Conservation (phyloP, 2,888 invertebrate genomes). For the Nymphalis c-album region DNA sequence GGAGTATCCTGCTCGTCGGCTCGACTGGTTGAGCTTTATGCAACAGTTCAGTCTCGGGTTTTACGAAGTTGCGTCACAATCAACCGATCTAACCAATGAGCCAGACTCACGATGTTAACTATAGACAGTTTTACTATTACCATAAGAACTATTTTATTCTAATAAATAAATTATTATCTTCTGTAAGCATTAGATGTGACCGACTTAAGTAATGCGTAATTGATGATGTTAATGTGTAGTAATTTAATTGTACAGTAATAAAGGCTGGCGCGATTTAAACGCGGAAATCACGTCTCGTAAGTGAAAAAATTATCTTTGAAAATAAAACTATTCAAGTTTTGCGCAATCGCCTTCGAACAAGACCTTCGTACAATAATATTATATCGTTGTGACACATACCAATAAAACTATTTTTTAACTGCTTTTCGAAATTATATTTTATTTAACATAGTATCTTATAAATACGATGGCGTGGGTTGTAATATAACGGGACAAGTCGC, state of each 20-base stretch:
- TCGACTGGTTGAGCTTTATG: conserved; percentile 5
- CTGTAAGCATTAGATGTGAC: not conserved
- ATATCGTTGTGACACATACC: no score
- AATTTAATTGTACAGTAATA: not conserved
- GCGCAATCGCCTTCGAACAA: no score
- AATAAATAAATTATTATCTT: not conserved
- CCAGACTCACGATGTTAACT: not conserved
- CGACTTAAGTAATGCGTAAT: conserved; percentile 11
- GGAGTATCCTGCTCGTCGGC: not conserved
- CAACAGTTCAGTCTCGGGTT: conserved; percentile 3
- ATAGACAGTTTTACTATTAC: not conserved
- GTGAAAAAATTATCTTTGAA: not conserved
- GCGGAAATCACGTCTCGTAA: conserved; percentile 5
- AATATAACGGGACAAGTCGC: no score
- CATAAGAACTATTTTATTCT: not conserved
- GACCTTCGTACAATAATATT: no score
- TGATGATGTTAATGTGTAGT: conserved; percentile 5
- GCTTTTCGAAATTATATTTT: no score
- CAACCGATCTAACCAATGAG: conserved; percentile 15
- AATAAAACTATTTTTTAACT: no score
- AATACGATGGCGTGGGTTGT: no score
- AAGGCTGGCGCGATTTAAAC: not conserved
- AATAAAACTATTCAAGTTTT: no score
- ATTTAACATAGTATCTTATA: no score
- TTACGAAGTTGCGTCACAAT: conserved; percentile 17